Evolutionary conservation across 2,888 invertebrate genomes (phyloP).

Genomic region (Agrotis ipsilon): DNA sequence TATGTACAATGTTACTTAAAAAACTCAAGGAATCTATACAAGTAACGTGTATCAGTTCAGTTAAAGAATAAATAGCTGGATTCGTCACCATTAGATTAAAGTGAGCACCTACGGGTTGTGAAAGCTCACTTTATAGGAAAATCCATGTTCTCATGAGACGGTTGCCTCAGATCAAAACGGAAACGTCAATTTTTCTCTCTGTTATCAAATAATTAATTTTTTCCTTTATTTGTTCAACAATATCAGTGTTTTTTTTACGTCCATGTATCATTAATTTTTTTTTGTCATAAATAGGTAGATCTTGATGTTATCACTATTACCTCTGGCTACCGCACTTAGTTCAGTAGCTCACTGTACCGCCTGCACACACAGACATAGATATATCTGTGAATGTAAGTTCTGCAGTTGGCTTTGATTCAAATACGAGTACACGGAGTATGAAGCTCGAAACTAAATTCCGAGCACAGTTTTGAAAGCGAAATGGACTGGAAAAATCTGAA

Average conservation of each 20-base stretch:
- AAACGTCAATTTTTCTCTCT: background rate
- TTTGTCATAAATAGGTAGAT: background rate
- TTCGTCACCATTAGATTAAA: too few species aligned
- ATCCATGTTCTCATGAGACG: background rate
- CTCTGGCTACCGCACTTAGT: background rate
- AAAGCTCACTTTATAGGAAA: background rate
- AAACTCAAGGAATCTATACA: background rate
- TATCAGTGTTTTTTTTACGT: too few species aligned
- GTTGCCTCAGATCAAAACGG: background rate
- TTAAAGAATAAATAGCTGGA: background rate
- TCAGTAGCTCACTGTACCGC: background rate
- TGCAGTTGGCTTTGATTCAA: slow-evolving; percentile 47
- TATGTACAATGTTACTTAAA: background rate
- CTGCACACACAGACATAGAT: background rate
- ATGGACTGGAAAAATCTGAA: slow-evolving; percentile 19
- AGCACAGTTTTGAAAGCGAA: slow-evolving; percentile 27
- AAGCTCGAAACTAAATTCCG: slow-evolving; percentile 12
- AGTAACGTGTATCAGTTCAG: background rate
- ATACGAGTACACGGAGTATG: slow-evolving; percentile 12
- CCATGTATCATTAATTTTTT: background rate
- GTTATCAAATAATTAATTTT: too few species aligned
- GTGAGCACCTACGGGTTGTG: too few species aligned
- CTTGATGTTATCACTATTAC: background rate
- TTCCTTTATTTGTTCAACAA: too few species aligned
- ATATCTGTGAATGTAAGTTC: background rate